Evolutionary conservation across 2,113 vertebrate genomes (phyloP).

Genomic region (Lepidothrix coronata): DNA sequence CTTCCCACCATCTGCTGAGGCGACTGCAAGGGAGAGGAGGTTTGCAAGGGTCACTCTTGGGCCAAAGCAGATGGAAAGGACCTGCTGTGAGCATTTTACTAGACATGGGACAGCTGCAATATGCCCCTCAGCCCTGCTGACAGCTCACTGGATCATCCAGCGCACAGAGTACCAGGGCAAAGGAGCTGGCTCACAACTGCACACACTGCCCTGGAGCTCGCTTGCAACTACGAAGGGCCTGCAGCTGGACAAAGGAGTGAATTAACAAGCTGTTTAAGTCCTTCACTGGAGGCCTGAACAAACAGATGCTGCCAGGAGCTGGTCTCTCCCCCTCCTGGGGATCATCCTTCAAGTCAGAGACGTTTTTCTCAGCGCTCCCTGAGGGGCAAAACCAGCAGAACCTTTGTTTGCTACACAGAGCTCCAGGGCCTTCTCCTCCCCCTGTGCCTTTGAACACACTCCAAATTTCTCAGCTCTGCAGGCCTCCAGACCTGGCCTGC

Average conservation of each 20-base stretch:
- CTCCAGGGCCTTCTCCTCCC: background rate
- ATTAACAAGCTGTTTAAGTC: constrained; percentile 3
- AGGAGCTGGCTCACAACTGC: background rate
- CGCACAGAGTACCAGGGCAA: background rate
- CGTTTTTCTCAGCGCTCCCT: background rate
- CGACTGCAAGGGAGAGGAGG: background rate
- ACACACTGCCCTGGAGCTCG: rapidly evolving
- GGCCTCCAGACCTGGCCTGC: background rate
- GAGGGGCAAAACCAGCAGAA: background rate
- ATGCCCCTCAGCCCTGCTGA: background rate
- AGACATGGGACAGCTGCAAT: constrained; percentile 14
- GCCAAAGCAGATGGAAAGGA: constrained; percentile 53
- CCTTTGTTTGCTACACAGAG: constrained; percentile 4
- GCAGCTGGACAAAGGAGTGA: constrained; percentile 24
- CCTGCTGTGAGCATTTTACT: constrained; percentile 7
- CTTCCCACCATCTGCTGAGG: constrained; percentile 29
- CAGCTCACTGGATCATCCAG: background rate
- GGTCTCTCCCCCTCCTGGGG: background rate
- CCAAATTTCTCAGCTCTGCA: constrained; percentile 18
- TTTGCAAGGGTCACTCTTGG: constrained; percentile 24
- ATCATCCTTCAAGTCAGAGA: background rate
- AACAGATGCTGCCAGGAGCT: constrained; percentile 8
- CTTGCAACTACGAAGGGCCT: background rate
- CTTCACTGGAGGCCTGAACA: background rate
- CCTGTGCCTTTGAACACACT: background rate